A percentile compares a stretch with the other conserved stretches of the same genome.
Evolutionary conservation across 2,888 invertebrate species (phyloP).

Genomic region (Lithosia quadra): DNA sequence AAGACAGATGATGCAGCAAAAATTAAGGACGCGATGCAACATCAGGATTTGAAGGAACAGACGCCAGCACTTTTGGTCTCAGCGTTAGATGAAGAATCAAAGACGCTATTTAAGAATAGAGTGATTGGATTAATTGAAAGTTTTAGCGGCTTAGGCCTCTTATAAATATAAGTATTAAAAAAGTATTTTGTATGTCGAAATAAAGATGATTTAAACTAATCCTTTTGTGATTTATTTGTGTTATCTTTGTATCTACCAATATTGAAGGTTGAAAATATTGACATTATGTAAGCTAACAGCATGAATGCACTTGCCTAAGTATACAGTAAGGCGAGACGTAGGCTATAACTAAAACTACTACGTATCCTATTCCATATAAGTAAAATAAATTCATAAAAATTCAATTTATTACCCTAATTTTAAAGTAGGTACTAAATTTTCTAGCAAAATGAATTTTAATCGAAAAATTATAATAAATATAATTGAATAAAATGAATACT

Average conservation of each 20-base stretch:
- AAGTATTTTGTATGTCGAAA: background rate
- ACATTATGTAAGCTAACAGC: no score
- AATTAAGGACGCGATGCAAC: slow-evolving; percentile 34
- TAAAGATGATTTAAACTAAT: background rate
- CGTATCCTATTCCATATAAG: no score
- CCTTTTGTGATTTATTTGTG: background rate
- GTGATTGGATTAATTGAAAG: slow-evolving; percentile 54
- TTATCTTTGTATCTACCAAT: background rate
- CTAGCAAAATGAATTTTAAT: no score
- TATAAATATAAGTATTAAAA: slow-evolving; percentile 12
- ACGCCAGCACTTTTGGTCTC: slow-evolving; percentile 1
- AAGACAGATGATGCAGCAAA: slow-evolving; percentile 47
- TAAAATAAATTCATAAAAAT: no score
- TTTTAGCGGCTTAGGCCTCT: slow-evolving; percentile 45
- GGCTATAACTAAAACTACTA: no score
- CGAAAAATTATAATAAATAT: no score
- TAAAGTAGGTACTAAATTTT: no score
- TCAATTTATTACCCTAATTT: no score
- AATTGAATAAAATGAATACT: no score
- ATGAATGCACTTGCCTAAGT: no score
- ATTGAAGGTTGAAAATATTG: no score
- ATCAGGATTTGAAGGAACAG: slow-evolving; percentile 10
- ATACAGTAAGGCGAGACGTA: no score
- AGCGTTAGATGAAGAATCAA: slow-evolving; percentile 32
- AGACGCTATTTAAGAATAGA: slow-evolving; percentile 36